Evolutionary conservation across 2,113 vertebrate species (phyloP).

Genomic region (Scatophagus argus): DNA sequence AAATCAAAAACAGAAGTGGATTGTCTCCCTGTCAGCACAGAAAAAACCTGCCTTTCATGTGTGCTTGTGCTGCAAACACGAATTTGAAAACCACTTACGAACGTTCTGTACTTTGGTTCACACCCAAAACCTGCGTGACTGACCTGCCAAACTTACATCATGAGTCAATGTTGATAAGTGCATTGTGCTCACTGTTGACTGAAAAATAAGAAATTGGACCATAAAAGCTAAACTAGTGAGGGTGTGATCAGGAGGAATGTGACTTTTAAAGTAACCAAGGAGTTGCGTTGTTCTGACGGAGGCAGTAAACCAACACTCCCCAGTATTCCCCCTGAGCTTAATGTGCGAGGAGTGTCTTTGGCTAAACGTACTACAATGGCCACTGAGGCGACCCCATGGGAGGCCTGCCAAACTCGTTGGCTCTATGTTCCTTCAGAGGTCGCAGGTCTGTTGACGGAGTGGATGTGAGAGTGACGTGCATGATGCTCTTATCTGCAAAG

Average conservation of each 20-base stretch:
- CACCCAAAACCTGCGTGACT: conserved; percentile 7
- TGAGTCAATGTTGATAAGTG: background rate
- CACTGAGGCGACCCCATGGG: background rate
- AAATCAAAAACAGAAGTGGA: conserved; percentile 17
- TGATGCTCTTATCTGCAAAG: conserved; percentile 49
- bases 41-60: background rate
- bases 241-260: conserved; percentile 14
- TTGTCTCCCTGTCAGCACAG: background rate
- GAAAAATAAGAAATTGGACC: background rate
- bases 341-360: conserved; percentile 9
- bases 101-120: background rate
- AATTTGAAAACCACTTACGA: background rate
- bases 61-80: background rate
- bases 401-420: background rate
- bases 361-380: background rate
- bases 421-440: background rate
- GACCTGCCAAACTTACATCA: background rate
- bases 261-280: background rate
- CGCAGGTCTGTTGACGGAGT: conserved; percentile 16
- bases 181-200: background rate
- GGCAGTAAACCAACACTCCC: background rate
- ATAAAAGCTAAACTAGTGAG: background rate
- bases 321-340: background rate
- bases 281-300: background rate
- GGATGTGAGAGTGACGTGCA: conserved; percentile 14